Percentiles rank a stretch among this genome's conserved stretches.
Evolutionary conservation across 2,797 vertebrate species (phyloP).

Genomic region (Alfaro cultratus): DNA sequence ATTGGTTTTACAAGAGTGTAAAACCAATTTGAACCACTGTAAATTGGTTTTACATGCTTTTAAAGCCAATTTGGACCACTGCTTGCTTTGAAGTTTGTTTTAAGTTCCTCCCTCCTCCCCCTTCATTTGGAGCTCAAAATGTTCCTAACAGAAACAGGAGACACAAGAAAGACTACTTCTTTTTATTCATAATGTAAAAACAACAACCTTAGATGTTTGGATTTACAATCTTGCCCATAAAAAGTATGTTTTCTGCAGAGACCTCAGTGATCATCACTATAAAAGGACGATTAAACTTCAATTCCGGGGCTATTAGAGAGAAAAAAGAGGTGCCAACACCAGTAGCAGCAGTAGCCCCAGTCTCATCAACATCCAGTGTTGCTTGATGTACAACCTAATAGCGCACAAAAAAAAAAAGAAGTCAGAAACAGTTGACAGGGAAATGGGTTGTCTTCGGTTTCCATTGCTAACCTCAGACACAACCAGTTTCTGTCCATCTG

Average conservation of each 20-base stretch:
- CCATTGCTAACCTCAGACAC: conserved; percentile 72
- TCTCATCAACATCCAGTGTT: conserved; percentile 86
- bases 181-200: conserved; percentile 20
- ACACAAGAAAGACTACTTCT: background rate
- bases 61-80: background rate
- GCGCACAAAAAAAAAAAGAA: background rate
- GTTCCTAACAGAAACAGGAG: background rate
- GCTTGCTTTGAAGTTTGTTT: background rate
- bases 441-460: background rate
- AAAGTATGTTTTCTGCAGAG: conserved; percentile 70
- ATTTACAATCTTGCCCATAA: conserved; percentile 77
- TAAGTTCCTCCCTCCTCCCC: no score
- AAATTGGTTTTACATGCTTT: no score
- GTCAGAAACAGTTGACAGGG: background rate
- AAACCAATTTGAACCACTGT: no score
- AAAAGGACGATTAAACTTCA: conserved; percentile 86
- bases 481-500: conserved; percentile 39
- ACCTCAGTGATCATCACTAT: conserved; percentile 85
- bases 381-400: conserved; percentile 85
- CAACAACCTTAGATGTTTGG: conserved; percentile 60
- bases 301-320: conserved; percentile 30
- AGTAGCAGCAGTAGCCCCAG: conserved; percentile 83
- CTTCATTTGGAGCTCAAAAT: background rate
- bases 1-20: no score
- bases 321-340: conserved; percentile 73